Conservation (phyloP, 53 echinoderm and acorn worm genomes). For the Crossaster papposus region DNA sequence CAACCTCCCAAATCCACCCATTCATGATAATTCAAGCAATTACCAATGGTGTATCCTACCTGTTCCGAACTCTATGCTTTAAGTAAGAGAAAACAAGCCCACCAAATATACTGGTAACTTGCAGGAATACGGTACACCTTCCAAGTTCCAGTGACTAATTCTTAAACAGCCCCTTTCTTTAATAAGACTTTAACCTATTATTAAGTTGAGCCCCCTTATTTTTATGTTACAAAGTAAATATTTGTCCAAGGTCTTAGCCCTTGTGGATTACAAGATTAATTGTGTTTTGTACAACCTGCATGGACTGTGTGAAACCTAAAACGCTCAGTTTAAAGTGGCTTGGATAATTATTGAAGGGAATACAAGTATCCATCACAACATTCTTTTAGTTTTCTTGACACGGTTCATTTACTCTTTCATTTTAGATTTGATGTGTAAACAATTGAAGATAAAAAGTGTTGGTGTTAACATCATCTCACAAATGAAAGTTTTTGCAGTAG, state of each 20-base stretch:
- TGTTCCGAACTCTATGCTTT: too few species aligned
- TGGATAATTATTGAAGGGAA: constrained; percentile 6
- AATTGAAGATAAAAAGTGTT: too few species aligned
- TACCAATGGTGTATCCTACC: too few species aligned
- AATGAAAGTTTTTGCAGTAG: too few species aligned
- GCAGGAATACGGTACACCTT: background rate
- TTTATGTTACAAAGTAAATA: constrained; percentile 43
- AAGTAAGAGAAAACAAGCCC: too few species aligned
- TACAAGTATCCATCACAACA: background rate
- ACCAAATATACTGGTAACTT: too few species aligned
- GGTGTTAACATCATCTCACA: too few species aligned
- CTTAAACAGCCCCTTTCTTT: background rate
- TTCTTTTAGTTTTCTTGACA: background rate
- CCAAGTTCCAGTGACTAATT: background rate
- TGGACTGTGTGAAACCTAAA: background rate
- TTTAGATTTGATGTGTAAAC: too few species aligned
- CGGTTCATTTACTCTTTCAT: background rate
- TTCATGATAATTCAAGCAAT: too few species aligned
- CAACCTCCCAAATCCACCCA: too few species aligned
- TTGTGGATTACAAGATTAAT: constrained; percentile 18
- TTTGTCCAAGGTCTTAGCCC: constrained; percentile 25
- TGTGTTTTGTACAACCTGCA: background rate
- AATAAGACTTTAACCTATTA: background rate
- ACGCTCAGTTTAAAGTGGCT: background rate
- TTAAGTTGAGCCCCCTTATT: background rate